These are phyloP conservation scores for Haliclona indistincta DNA, from an alignment of 37 sponge, comb jelly and placozoan genomes.

Conservation along the genomic window DNA sequence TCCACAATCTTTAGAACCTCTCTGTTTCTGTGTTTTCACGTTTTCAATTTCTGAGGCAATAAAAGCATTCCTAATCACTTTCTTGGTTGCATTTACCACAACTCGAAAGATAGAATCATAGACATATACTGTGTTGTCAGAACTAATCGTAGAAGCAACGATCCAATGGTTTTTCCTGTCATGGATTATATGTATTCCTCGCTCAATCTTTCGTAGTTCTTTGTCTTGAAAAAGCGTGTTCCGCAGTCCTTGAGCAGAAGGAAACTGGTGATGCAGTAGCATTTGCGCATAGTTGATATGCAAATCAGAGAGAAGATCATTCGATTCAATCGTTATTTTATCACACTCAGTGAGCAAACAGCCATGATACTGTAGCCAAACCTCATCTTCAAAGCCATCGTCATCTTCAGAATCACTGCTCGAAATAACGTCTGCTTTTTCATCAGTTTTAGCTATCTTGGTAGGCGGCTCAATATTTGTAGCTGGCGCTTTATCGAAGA, in stretches of 20 bases:
- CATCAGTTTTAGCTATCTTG: too few relatives aligned
- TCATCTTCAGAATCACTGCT: too few relatives aligned
- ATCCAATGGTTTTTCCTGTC: slow-evolving; percentile 38
- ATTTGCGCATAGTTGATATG: slow-evolving; percentile 44
- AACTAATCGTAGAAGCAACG: slow-evolving; percentile 16
- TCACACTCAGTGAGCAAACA: too few relatives aligned
- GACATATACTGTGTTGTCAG: slow-evolving; percentile 20
- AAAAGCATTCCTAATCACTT: slow-evolving; percentile 24
- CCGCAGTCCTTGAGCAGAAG: slow-evolving; percentile 3
- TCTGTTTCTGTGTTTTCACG: slow-evolving; percentile 31
- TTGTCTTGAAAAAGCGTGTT: slow-evolving; percentile 12
- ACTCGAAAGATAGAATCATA: slow-evolving; percentile 38
- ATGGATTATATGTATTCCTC: slow-evolving; percentile 31
- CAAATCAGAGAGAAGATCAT: slow-evolving; percentile 10
- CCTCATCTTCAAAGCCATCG: too few relatives aligned
- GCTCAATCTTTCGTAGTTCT: background rate
- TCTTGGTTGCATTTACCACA: slow-evolving; percentile 12
- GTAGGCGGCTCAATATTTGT: too few relatives aligned
- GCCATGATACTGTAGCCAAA: too few relatives aligned
- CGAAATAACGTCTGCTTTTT: too few relatives aligned
- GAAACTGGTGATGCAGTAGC: slow-evolving; percentile 25
- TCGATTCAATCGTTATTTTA: too few relatives aligned
- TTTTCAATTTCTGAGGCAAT: background rate
- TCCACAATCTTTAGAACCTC: slow-evolving; percentile 45
- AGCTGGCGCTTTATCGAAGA: too few relatives aligned